Percentiles rank a stretch among this genome's conserved stretches.
phyloP scores from a whole-genome alignment of 2,113 vertebrate species.

The Tachysurus vachellii region DNA sequence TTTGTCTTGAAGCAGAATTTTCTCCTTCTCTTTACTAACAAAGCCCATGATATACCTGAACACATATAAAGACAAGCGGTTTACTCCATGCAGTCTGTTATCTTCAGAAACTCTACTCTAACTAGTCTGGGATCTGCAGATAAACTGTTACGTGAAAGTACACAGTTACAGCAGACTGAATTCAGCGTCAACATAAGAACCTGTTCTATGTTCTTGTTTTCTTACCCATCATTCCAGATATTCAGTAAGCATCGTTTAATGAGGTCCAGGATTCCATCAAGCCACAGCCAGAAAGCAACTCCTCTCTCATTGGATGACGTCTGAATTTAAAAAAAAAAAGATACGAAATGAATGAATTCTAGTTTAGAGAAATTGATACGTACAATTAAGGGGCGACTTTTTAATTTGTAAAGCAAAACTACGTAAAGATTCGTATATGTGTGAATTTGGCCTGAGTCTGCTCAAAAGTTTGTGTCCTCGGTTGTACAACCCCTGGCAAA shows the following conservation, averaged over 20 bases:
- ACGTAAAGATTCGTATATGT: too few species aligned
- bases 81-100: not conserved
- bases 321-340: slow-evolving; percentile 60
- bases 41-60: slow-evolving; percentile 89
- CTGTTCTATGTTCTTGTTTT: not conserved
- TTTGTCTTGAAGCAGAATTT: slow-evolving; percentile 76
- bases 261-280: slow-evolving; percentile 51
- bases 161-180: not conserved
- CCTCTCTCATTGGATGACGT: slow-evolving; percentile 68
- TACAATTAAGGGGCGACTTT: not conserved
- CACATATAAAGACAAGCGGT: not conserved
- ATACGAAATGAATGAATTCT: not conserved
- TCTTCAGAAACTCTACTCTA: not conserved
- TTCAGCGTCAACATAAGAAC: not conserved
- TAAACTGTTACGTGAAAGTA: not conserved
- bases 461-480: not conserved
- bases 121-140: not conserved
- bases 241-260: slow-evolving; percentile 86
- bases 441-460: not conserved
- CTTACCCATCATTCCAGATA: slow-evolving; percentile 93
- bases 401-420: too few species aligned
- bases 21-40: slow-evolving; percentile 82
- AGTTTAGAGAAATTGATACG: not conserved
- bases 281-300: too few species aligned
- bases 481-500: too few species aligned